These are phyloP conservation scores for Peromyscus nudipes DNA, from an alignment of 2,797 vertebrate genomes.

Conservation along the genomic window DNA sequence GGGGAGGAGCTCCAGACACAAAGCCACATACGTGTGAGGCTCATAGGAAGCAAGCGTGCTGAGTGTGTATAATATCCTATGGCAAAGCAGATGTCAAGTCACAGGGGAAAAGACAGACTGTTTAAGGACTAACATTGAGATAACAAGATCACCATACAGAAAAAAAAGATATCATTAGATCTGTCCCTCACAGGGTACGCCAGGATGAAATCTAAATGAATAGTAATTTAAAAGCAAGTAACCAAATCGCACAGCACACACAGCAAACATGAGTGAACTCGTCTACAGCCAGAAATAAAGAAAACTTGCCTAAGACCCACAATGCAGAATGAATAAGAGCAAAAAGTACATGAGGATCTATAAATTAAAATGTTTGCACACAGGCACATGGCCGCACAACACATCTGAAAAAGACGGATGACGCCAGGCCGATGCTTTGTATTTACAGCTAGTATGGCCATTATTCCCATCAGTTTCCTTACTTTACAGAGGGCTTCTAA, in stretches of 20 bases:
- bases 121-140: slow-evolving; percentile 54
- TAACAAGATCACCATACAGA: slow-evolving; percentile 41
- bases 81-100: slow-evolving; percentile 47
- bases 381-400: neutral
- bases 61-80: neutral
- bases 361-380: neutral
- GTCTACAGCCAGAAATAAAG: neutral
- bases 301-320: slow-evolving; percentile 23
- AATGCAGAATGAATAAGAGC: neutral
- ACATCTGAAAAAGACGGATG: neutral
- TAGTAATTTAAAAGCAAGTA: slow-evolving; percentile 56
- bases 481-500: slow-evolving; percentile 11
- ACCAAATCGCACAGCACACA: slow-evolving; percentile 25
- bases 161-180: slow-evolving; percentile 60
- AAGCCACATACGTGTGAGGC: neutral
- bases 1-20: neutral
- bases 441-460: slow-evolving; percentile 8
- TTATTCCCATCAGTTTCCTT: slow-evolving; percentile 8
- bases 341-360: slow-evolving; percentile 24
- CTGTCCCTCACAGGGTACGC: neutral
- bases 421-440: neutral
- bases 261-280: neutral
- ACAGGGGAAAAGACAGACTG: neutral
- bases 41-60: neutral
- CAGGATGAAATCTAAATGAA: slow-evolving; percentile 64